Base-by-base conservation (phyloP, 2,113 vertebrate species). In the Tetrao urogallus region DNA sequence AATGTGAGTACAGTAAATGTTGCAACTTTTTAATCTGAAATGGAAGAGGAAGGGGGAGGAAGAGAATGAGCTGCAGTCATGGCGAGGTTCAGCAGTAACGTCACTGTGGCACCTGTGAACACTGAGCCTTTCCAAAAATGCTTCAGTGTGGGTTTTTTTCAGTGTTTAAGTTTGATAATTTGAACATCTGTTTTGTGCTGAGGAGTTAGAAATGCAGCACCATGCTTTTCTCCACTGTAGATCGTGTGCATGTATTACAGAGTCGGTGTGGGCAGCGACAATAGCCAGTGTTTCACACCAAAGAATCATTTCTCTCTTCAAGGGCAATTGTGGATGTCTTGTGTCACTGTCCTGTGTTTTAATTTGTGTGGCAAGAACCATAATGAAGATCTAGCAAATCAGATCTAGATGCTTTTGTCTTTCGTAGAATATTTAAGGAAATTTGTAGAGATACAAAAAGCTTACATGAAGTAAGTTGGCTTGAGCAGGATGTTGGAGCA, bases 391-490 rank as follows among this genome's bases (percentile, higher is more conserved):
- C 57, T 64, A 52, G 91, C 73, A 67, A 48, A 90, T 80, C 79
- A 84, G 63, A 84, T 78, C 56, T 88, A 91, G 82, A 27, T 17
- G 13, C 52, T 94, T 97, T 91, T 96, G 50, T 88, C 94, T 96
- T 96, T 90, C 69, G n/a, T 83, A 66, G 74, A 84, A 78, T 88
- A 81, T 92, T 74, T 95, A 61, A 91, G 66, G 64, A 93, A 92
- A 45, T 60, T 50, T 89, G 71, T 89, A 69, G 18, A 93, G 89
- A 74, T 13, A 54, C 52, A 30, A 17, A 54, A 54, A 28, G 10
- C 15, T 54, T 54, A 20, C 22, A 93, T 94, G 79, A 92, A 91
- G 57, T 71, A 89, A 78, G 27, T 74, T 96, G 88, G 56, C 34
- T 88, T 90, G 27, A 25, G 24, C 61, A 90, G 69, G 65, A 13